Base-by-base conservation (phyloP, 2,797 vertebrate genomes). In the Avahi laniger region DNA sequence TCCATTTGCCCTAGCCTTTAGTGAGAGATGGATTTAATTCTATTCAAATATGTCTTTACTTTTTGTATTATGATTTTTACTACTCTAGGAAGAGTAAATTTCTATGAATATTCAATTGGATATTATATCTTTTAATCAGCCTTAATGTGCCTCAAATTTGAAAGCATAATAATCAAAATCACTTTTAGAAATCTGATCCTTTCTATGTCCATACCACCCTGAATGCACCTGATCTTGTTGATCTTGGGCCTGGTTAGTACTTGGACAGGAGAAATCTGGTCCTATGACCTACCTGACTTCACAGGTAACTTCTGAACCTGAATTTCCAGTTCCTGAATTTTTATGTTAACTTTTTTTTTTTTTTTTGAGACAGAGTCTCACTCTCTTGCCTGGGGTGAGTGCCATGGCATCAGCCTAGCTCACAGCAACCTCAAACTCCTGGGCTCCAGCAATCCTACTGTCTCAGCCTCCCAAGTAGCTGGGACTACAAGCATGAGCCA, bases 251-350 rank as follows among this genome's bases (percentile, higher is more conserved):
- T 57, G 22, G 54, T 24, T 57, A 57, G 54, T 57, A 57, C 54
- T 57, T 57, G 54, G 54, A 9, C 22, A 22, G 22, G 22, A 57
- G 54, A 57, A 57, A 57, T 57, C 15, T 35, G 18, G n/a, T 78
- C 78, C n/a, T 30, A 2, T 88, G 59, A 57, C 12, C n/a, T 89
- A 13, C 41, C 50, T 63, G 79, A 78, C 80, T 69, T 89, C 52
- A 76, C 61, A 52, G 30, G 41, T 92, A 81, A 89, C 33, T 92
- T 95, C 46, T 89, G 85, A 92, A 89, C 52, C 78, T 78, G 43
- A 72, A 54, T 89, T 95, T 95, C 61, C 10, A 84, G 78, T 89
- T 59, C 73, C 73, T 93, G 43, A 72, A 59, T 50, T 91, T 81
- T 91, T 41, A 22, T 81, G 2, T 48, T 79, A 78, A n/a, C n/a